Evolutionary conservation across 2,113 vertebrate species (phyloP).

Genomic region (Salvelinus sp.): DNA sequence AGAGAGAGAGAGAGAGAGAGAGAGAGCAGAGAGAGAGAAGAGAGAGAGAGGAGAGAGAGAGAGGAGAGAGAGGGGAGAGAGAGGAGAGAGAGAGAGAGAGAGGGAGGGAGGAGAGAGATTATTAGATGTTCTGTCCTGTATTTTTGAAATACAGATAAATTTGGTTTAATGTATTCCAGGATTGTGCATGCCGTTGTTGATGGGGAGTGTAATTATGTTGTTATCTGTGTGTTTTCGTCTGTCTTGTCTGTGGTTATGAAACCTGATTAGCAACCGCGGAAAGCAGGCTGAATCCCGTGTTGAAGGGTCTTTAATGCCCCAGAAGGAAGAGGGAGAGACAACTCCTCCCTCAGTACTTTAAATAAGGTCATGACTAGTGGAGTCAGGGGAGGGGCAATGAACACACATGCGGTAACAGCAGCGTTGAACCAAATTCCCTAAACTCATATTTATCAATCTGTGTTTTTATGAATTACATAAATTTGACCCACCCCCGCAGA

Average conservation of each 20-base stretch:
- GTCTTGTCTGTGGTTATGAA: conserved; percentile 9
- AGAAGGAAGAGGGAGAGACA: not conserved
- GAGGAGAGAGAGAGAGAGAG: too few species aligned
- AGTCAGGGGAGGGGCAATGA: not conserved
- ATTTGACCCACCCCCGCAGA: not conserved
- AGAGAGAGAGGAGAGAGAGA: too few species aligned
- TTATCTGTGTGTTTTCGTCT: not conserved
- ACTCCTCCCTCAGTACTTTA: not conserved
- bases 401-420: not conserved
- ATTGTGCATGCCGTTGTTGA: not conserved
- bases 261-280: too few species aligned
- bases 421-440: conserved; percentile 1
- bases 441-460: not conserved
- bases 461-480: not conserved
- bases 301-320: not conserved
- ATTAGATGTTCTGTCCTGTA: conserved; percentile 3
- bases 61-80: too few species aligned
- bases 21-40: too few species aligned
- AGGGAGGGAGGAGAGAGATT: not conserved
- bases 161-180: not conserved
- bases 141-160: not conserved
- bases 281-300: not conserved
- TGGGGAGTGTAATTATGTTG: conserved; percentile 4
- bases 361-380: not conserved
- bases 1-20: too few species aligned